Base-by-base conservation (phyloP, 2,113 vertebrate species). In the Dryoscopus gambensis region DNA sequence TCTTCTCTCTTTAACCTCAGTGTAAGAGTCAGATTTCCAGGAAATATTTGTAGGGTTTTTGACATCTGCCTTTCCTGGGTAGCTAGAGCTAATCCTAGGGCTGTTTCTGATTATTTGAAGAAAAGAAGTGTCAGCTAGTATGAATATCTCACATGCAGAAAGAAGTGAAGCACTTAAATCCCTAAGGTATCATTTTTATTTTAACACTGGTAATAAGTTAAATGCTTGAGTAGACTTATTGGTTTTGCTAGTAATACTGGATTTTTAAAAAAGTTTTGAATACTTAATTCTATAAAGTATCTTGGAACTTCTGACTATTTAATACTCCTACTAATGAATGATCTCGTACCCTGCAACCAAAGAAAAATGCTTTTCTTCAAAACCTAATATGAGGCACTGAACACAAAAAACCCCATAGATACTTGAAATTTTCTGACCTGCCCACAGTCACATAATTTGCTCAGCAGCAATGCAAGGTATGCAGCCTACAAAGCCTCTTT, bases 341-440 rank as follows among this genome's bases (percentile, higher is more conserved):
- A 13, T 81, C 23, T 49, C 84, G 47, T 76, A n/a, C 73, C 37
- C 35, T 82, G 67, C 49, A 79, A 79, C 24, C 30, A 46, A 73
- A 74, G 39, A 71, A 85, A 83, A 64, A 67, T 28, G 31, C 6
- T 86, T 84, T 93, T 86, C 49, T 81, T 28, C 22, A 49, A 93
- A 91, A 76, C 25, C 15, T 46, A 39, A 53, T 81, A 67, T 55
- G 44, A 89, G 37, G n/a, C 33, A 87, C 18, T 63, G 30, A 59
- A 67, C 87, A 70, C 33, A 70, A 93, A 89, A 46, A 77, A 56
- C 5, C 6, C 31, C 73, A 55, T 10, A 90, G 79, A 90, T 92
- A 64, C 44, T 95, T 88, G 62, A 81, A 88, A 94, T 95, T 94
- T 95, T 94, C 84, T 89, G 73, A 93, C 53, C 83, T 95, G 46